Evolutionary conservation across 2,113 vertebrate genomes (phyloP).

Genomic region (Cyphomyrus discorhynchus): DNA sequence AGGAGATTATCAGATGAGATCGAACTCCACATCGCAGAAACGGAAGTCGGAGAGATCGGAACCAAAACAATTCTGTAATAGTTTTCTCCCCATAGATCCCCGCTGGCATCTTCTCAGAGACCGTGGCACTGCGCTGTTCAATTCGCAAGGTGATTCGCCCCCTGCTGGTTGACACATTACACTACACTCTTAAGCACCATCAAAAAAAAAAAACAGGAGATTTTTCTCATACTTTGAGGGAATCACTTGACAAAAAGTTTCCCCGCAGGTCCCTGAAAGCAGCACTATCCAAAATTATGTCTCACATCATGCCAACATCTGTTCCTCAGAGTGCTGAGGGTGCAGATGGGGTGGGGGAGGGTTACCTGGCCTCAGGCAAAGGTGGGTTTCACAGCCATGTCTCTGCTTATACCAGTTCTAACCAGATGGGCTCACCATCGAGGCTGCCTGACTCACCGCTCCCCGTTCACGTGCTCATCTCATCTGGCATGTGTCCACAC

Average conservation of each 20-base stretch:
- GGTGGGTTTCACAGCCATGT: constrained; percentile 21
- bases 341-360: constrained; percentile 7
- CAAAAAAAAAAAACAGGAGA: not conserved
- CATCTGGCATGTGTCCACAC: constrained; percentile 15
- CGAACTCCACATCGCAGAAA: constrained; percentile 27
- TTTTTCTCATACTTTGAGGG: not conserved
- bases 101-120: not conserved
- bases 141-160: not conserved
- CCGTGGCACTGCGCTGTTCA: not conserved
- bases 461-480: constrained; percentile 35
- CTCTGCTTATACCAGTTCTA: constrained; percentile 30
- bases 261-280: not conserved
- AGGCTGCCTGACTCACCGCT: constrained; percentile 48
- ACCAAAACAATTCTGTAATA: not conserved
- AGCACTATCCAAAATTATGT: not conserved
- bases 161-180: constrained; percentile 2
- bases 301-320: constrained; percentile 26
- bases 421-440: constrained; percentile 52
- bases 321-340: constrained; percentile 18
- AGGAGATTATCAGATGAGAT: constrained; percentile 40
- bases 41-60: not conserved
- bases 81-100: not conserved
- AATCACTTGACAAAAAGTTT: not conserved
- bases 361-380: constrained; percentile 22
- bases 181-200: not conserved